A percentile compares a stretch with the other conserved stretches of the same genome.
phyloP scores from a whole-genome alignment of 2,888 invertebrate species.

The Drosophila atroscutellata region DNA sequence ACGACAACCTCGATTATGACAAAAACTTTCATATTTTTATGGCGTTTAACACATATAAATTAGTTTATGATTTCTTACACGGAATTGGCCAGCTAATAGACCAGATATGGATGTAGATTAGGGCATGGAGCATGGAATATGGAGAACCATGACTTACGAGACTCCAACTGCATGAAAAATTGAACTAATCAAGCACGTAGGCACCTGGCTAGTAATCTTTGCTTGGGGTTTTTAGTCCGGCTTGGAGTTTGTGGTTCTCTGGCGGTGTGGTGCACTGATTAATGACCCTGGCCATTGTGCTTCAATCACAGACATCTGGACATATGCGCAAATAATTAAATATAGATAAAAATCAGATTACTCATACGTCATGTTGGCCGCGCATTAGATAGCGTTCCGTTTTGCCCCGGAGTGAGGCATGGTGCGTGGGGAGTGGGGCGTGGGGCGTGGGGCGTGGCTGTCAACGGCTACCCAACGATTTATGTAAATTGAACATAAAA shows the following conservation, averaged over 20 bases:
- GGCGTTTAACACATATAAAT: slow-evolving; percentile 59
- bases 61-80: slow-evolving; percentile 72
- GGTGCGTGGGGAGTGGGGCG: slow-evolving; percentile 26
- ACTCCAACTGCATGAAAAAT: slow-evolving; percentile 67
- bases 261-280: slow-evolving; percentile 62
- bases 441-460: slow-evolving; percentile 63
- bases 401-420: neutral
- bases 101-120: slow-evolving; percentile 37
- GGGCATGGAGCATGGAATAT: slow-evolving; percentile 11
- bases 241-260: slow-evolving; percentile 2
- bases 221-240: slow-evolving; percentile 1
- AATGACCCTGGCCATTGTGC: slow-evolving; percentile 75
- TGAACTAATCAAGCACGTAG: slow-evolving; percentile 64
- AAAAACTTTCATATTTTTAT: slow-evolving; percentile 75
- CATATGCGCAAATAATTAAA: slow-evolving; percentile 74
- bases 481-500: slow-evolving; percentile 66
- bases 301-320: slow-evolving; percentile 56
- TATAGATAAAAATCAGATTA: slow-evolving; percentile 77
- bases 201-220: slow-evolving; percentile 60
- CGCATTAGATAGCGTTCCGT: slow-evolving; percentile 9
- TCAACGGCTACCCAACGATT: slow-evolving; percentile 54
- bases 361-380: slow-evolving; percentile 63
- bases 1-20: slow-evolving; percentile 73
- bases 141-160: slow-evolving; percentile 32
- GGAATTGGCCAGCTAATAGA: slow-evolving; percentile 63